A percentile compares a stretch with the other conserved stretches of the same genome.
These are phyloP conservation scores for Arenaria interpres DNA, from an alignment of 2,113 vertebrate species.

Conservation along the genomic window DNA sequence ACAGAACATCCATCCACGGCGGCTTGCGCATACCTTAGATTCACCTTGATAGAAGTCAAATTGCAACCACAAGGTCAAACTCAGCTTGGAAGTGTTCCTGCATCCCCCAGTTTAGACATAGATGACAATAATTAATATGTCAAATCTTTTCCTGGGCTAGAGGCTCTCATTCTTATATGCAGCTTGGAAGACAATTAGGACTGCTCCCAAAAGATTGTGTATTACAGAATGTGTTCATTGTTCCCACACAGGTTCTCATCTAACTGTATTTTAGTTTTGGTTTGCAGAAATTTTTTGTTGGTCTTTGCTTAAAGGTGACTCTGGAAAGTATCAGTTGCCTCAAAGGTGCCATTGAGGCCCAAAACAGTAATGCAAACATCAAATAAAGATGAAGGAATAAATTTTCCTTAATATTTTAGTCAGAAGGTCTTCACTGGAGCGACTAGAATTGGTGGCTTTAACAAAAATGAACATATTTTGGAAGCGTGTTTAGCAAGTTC, in stretches of 20 bases:
- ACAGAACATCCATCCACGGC: neutral
- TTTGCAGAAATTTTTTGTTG: neutral
- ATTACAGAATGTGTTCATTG: neutral
- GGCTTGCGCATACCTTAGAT: neutral
- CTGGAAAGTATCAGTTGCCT: neutral
- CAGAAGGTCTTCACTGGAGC: neutral
- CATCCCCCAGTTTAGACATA: neutral
- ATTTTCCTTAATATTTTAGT: neutral
- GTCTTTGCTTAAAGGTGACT: neutral
- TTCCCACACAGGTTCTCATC: neutral
- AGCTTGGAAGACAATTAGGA: neutral
- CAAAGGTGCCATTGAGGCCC: neutral
- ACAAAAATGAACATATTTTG: neutral
- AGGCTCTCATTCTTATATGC: neutral
- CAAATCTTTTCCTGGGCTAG: neutral
- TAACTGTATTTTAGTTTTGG: neutral
- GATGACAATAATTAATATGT: neutral
- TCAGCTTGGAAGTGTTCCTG: neutral
- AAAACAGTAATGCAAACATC: neutral
- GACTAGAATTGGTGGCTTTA: neutral
- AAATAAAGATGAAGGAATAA: neutral
- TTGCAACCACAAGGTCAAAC: neutral
- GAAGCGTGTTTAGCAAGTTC: neutral
- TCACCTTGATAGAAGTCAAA: neutral
- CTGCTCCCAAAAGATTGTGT: neutral